Evolutionary conservation across 2,113 vertebrate genomes (phyloP).

Genomic region (Gymnocephalus cernua): DNA sequence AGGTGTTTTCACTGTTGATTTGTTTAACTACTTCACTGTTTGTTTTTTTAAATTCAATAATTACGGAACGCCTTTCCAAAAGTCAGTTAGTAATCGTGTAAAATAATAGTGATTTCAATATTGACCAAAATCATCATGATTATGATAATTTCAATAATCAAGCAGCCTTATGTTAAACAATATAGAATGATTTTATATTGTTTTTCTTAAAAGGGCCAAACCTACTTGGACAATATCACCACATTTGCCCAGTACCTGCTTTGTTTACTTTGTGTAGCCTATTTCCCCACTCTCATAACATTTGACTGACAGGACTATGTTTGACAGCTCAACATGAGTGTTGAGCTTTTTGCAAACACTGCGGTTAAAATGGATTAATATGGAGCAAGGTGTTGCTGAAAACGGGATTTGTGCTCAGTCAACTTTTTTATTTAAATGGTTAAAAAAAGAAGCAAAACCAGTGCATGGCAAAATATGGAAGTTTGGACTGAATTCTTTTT

Average conservation of each 20-base stretch:
- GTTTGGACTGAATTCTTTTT: background rate
- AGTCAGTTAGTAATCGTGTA: no score
- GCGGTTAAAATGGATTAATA: conserved; percentile 15
- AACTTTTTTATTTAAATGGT: background rate
- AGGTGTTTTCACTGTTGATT: no score
- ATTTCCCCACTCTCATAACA: conserved; percentile 34
- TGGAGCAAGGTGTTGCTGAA: background rate
- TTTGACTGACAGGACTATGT: conserved; percentile 30
- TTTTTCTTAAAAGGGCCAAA: conserved; percentile 3
- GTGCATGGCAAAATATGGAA: background rate
- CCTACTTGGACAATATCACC: conserved; percentile 15
- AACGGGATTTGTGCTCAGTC: background rate
- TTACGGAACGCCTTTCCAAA: no score
- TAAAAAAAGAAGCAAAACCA: background rate
- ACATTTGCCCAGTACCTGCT: conserved; percentile 35
- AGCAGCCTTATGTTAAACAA: no score
- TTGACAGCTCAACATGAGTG: conserved; percentile 38
- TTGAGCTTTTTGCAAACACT: conserved; percentile 46
- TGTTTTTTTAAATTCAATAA: no score
- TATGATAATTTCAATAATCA: no score
- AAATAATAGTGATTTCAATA: no score
- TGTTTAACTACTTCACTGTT: no score
- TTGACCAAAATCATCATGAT: no score
- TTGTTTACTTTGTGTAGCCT: conserved; percentile 41
- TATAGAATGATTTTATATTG: background rate